These are phyloP conservation scores for Oreohelix idahoensis DNA, from an alignment of 1,140 invertebrate species.

Conservation along the genomic window DNA sequence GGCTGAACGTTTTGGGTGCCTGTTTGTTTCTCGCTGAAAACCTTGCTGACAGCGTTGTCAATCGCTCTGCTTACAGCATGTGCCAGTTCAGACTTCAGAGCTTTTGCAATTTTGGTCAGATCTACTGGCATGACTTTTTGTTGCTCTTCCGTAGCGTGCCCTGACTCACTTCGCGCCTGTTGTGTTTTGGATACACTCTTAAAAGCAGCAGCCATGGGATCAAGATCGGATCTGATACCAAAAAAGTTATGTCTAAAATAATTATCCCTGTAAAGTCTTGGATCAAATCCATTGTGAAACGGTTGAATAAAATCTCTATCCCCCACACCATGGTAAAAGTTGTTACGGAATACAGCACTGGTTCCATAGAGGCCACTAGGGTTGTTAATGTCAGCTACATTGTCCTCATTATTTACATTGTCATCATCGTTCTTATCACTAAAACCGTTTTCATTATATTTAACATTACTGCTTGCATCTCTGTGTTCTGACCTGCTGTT, in stretches of 20 bases:
- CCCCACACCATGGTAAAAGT: neutral
- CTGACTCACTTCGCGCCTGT: neutral
- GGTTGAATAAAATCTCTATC: slow-evolving; percentile 25
- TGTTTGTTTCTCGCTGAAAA: slow-evolving; percentile 77
- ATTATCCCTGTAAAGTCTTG: slow-evolving; percentile 30
- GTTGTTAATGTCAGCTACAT: slow-evolving; percentile 46
- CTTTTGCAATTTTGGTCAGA: slow-evolving; percentile 15
- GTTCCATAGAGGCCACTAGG: neutral
- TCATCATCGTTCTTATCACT: neutral
- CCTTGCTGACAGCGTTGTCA: slow-evolving; percentile 88
- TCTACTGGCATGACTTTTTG: neutral
- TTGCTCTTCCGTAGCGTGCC: neutral
- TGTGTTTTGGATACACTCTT: slow-evolving; percentile 5
- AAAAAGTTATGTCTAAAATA: slow-evolving; percentile 25
- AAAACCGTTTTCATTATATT: slow-evolving; percentile 20
- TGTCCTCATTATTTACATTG: neutral
- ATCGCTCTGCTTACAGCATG: slow-evolving; percentile 81
- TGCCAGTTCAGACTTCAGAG: slow-evolving; percentile 90
- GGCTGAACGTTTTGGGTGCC: neutral
- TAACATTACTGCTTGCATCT: slow-evolving; percentile 1
- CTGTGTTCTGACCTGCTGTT: slow-evolving; percentile 77
- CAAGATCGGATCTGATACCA: slow-evolving; percentile 24
- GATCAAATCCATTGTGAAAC: slow-evolving; percentile 32
- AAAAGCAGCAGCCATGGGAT: slow-evolving; percentile 22
- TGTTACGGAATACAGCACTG: slow-evolving; percentile 11